Evolutionary conservation across 1,140 invertebrate species (phyloP).

Genomic region (Drosophila repleta): DNA sequence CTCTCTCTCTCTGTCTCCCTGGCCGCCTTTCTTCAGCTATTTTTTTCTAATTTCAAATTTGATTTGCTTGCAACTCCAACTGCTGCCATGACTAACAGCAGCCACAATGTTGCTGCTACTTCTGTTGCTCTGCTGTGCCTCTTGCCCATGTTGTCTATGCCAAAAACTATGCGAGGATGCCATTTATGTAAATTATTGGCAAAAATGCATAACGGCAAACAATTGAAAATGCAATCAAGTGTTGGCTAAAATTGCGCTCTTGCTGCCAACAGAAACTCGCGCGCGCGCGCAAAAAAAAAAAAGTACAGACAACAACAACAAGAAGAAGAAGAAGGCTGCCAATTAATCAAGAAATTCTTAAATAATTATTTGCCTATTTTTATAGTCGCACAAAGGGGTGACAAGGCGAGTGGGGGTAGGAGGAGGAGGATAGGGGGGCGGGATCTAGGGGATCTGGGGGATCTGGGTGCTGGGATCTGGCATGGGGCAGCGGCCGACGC

Average conservation of each 20-base stretch:
- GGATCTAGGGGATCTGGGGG: not conserved
- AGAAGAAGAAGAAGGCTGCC: slow-evolving; percentile 59
- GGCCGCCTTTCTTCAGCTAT: not conserved
- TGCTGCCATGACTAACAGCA: slow-evolving; percentile 16
- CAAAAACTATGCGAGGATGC: slow-evolving; percentile 29
- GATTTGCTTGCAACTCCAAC: slow-evolving; percentile 12
- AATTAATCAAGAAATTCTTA: slow-evolving; percentile 83
- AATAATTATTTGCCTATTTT: slow-evolving; percentile 83
- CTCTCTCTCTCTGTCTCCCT: not conserved
- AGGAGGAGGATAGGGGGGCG: not conserved
- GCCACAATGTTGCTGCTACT: slow-evolving; percentile 17
- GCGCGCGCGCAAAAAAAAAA: slow-evolving; percentile 53
- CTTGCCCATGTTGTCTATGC: slow-evolving; percentile 30
- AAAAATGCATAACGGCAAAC: slow-evolving; percentile 81
- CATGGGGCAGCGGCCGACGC: slow-evolving; percentile 56
- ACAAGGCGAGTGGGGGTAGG: not conserved
- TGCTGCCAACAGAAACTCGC: slow-evolving; percentile 58
- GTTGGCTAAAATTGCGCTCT: slow-evolving; percentile 71
- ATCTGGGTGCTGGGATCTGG: slow-evolving; percentile 11
- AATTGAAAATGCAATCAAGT: slow-evolving; percentile 81
- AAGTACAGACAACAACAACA: slow-evolving; percentile 21
- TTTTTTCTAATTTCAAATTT: slow-evolving; percentile 6
- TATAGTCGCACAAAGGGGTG: slow-evolving; percentile 51
- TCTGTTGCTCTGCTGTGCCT: not conserved
- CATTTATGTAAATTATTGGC: slow-evolving; percentile 80